phyloP scores from a whole-genome alignment of 2,113 vertebrate genomes.

The Lophotis ruficrista region DNA sequence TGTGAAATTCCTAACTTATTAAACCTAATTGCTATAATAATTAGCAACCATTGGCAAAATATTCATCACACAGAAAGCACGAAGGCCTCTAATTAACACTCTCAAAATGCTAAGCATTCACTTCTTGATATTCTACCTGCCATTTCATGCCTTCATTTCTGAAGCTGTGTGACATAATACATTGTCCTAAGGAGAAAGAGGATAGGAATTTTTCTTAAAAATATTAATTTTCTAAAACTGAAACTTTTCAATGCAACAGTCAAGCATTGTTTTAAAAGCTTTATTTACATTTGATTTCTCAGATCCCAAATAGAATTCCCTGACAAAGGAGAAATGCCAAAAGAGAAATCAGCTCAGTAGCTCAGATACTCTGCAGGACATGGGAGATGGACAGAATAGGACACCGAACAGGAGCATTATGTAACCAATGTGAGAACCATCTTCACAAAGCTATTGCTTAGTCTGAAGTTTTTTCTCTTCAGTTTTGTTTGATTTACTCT shows the following conservation, averaged over 20 bases:
- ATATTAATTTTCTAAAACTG: neutral
- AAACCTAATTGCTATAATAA: slow-evolving; percentile 62
- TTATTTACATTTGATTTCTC: neutral
- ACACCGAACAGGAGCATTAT: neutral
- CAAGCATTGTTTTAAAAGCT: neutral
- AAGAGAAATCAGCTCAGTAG: neutral
- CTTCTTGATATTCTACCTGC: slow-evolving; percentile 24
- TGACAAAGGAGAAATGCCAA: neutral
- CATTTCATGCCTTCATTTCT: neutral
- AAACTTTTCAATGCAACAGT: neutral
- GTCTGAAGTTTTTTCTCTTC: neutral
- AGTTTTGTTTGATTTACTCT: neutral
- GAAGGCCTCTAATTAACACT: slow-evolving; percentile 44
- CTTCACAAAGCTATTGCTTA: neutral
- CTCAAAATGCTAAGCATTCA: slow-evolving; percentile 8
- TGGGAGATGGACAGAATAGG: neutral
- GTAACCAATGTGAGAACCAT: neutral
- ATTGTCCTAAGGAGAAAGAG: neutral
- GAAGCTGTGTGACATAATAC: neutral
- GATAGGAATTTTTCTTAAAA: neutral
- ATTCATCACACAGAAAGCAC: slow-evolving; percentile 16
- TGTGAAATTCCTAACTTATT: slow-evolving; percentile 55
- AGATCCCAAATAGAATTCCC: neutral
- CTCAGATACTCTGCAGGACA: neutral
- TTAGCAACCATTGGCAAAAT: slow-evolving; percentile 52